Conservation (phyloP, 2,113 vertebrate species). For the Ceuthmochares aereus region DNA sequence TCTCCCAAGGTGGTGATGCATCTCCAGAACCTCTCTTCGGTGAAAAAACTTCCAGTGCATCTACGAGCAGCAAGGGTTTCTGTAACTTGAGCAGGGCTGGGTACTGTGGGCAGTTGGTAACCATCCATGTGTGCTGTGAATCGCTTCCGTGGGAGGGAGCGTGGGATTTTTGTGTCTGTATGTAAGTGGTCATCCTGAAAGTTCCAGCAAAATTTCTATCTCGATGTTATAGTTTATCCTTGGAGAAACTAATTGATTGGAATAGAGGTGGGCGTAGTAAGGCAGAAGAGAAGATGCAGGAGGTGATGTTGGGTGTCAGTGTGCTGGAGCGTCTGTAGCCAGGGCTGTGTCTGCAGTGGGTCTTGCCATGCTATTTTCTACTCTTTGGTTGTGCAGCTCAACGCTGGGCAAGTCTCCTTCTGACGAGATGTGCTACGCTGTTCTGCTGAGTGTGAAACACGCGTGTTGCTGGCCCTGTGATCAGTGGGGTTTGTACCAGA, state of each 20-base stretch:
- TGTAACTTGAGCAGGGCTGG: not conserved
- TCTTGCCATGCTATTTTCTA: accelerated
- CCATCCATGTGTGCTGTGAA: not conserved
- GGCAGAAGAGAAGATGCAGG: not conserved
- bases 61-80: not conserved
- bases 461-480: accelerated
- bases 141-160: not conserved
- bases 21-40: not conserved
- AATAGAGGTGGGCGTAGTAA: not conserved
- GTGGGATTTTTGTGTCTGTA: not conserved
- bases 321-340: not conserved
- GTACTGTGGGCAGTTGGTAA: not conserved
- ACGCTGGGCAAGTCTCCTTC: accelerated
- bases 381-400: not conserved
- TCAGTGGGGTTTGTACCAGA: not conserved
- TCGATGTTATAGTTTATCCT: not conserved
- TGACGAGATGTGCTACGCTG: accelerated
- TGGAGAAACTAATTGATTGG: not conserved
- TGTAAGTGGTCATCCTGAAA: not conserved
- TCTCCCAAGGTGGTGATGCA: not conserved
- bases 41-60: not conserved
- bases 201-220: accelerated
- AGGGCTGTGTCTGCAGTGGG: no score
- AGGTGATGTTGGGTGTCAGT: not conserved
- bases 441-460: not conserved